phyloP scores from a whole-genome alignment of 2,888 invertebrate genomes.

The Drepanosiphum platanoidis region DNA sequence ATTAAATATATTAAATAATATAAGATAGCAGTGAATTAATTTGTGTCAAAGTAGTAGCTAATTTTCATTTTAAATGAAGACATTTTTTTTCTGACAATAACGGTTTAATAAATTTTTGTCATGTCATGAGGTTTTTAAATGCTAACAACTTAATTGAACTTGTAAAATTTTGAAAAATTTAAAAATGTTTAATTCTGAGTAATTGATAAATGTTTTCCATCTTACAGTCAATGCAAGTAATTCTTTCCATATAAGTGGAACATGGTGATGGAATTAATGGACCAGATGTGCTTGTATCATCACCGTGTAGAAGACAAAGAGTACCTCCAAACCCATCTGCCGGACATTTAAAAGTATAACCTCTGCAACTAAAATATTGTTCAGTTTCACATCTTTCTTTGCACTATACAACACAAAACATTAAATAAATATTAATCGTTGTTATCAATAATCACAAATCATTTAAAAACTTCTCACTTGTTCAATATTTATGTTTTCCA shows the following conservation, averaged over 20 bases:
- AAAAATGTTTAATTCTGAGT: slow-evolving; percentile 2
- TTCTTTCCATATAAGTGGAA: slow-evolving; percentile 79
- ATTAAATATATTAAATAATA: too few species aligned
- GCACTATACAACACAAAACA: slow-evolving; percentile 67
- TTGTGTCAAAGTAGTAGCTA: too few species aligned
- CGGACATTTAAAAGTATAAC: slow-evolving; percentile 71
- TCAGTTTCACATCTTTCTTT: slow-evolving; percentile 73
- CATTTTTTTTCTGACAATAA: too few species aligned
- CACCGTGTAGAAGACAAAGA: slow-evolving; percentile 80
- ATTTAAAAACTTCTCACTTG: slow-evolving; percentile 63
- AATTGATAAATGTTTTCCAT: slow-evolving; percentile 63
- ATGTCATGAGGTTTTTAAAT: neutral
- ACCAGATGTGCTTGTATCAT: slow-evolving; percentile 83
- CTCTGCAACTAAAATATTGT: slow-evolving; percentile 77
- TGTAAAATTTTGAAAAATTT: too few species aligned
- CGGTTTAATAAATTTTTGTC: too few species aligned
- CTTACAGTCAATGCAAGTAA: slow-evolving; percentile 85
- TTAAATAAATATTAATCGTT: neutral
- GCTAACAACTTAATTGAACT: neutral
- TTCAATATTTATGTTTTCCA: slow-evolving; percentile 63
- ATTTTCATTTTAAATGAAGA: too few species aligned
- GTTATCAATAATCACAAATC: neutral
- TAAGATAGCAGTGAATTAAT: too few species aligned
- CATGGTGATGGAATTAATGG: slow-evolving; percentile 73
- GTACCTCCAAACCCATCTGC: slow-evolving; percentile 64